A percentile compares a stretch with the other conserved stretches of the same genome.
These are phyloP conservation scores for Scarus forsteni DNA, from an alignment of 2,797 vertebrate genomes.

Conservation along the genomic window DNA sequence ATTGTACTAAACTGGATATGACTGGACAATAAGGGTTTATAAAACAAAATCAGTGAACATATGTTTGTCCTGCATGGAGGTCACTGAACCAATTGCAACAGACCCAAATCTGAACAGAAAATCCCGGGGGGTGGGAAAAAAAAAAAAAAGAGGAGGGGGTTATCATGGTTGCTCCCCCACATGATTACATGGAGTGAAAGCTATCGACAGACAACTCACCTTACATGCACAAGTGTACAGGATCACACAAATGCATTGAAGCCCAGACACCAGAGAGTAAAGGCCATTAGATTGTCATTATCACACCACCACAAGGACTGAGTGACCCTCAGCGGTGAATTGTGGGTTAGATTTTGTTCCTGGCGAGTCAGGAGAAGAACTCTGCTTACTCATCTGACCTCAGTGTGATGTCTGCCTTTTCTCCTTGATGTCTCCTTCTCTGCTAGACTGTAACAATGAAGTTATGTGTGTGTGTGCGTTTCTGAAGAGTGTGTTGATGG, in stretches of 20 bases:
- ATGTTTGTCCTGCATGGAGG: conserved; percentile 10
- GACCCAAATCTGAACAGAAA: conserved; percentile 35
- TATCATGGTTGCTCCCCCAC: not conserved
- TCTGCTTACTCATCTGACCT: conserved; percentile 68
- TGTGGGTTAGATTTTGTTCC: conserved; percentile 48
- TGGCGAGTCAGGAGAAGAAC: conserved; percentile 47
- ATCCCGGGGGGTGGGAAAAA: conserved; percentile 14
- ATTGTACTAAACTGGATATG: not conserved
- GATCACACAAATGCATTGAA: conserved; percentile 7
- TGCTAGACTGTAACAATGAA: conserved; percentile 43
- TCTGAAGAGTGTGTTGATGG: conserved; percentile 9
- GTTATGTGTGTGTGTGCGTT: conserved; percentile 12
- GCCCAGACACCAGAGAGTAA: conserved; percentile 29
- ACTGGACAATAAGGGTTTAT: not conserved
- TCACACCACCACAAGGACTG: conserved; percentile 37
- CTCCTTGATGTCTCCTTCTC: conserved; percentile 64
- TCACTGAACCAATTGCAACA: conserved; percentile 47
- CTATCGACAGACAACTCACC: conserved; percentile 31
- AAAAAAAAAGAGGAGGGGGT: not conserved
- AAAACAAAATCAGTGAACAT: conserved; percentile 22
- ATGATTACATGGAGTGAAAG: conserved; percentile 44
- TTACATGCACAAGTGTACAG: conserved; percentile 16
- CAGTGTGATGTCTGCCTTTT: conserved; percentile 19
- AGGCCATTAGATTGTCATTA: conserved; percentile 45
- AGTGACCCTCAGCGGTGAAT: conserved; percentile 43